Evolutionary conservation across 2,888 invertebrate genomes (phyloP).

Genomic region (Sacculina carcini): DNA sequence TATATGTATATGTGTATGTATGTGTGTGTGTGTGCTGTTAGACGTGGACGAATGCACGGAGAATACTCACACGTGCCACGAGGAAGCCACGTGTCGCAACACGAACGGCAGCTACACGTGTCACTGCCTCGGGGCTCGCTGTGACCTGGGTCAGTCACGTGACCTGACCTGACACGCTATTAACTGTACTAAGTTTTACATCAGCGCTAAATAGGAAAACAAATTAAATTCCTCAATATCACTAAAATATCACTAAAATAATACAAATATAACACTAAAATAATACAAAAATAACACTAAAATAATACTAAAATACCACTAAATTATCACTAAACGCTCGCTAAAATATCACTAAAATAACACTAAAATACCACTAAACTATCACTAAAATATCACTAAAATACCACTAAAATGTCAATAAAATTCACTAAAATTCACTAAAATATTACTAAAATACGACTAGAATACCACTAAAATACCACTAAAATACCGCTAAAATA

Average conservation of each 20-base stretch:
- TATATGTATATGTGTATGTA: too few relatives aligned
- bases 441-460: too few relatives aligned
- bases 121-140: constrained; percentile 28
- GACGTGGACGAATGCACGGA: constrained; percentile 61
- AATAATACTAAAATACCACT: background rate
- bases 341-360: constrained; percentile 1
- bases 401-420: too few relatives aligned
- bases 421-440: too few relatives aligned
- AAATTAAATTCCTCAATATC: background rate
- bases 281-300: background rate
- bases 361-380: too few relatives aligned
- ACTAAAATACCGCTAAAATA: too few relatives aligned
- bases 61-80: constrained; percentile 48
- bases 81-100: constrained; percentile 48
- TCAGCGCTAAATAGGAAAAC: background rate
- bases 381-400: too few relatives aligned
- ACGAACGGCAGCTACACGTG: constrained; percentile 52
- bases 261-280: background rate
- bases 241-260: background rate
- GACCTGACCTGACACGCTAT: too few relatives aligned
- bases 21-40: constrained; percentile 17
- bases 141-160: constrained; percentile 8
- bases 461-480: too few relatives aligned
- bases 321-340: background rate
- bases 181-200: too few relatives aligned